phyloP scores from a whole-genome alignment of 2,797 vertebrate species.

The Epinephelus coioides region DNA sequence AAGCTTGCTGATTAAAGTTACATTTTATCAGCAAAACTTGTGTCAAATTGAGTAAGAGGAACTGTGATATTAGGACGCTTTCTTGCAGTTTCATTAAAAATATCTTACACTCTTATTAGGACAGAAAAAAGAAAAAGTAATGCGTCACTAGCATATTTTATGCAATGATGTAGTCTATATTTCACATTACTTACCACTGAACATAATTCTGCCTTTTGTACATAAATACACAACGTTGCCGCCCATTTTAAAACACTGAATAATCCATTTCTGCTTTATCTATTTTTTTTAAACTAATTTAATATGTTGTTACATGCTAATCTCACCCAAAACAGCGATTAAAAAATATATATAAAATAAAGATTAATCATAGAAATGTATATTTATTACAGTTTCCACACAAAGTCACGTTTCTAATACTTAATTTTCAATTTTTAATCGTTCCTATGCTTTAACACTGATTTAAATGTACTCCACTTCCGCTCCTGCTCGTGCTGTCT shows the following conservation, averaged over 20 bases:
- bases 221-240: neutral
- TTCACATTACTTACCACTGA: neutral
- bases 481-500: neutral
- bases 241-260: neutral
- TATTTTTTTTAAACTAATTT: neutral
- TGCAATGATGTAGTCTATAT: neutral
- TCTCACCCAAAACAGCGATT: neutral
- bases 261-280: neutral
- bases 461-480: slow-evolving; percentile 21
- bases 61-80: neutral
- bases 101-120: neutral
- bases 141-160: too few relatives aligned
- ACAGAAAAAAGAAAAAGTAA: neutral
- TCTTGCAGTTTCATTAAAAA: accelerated
- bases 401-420: accelerated
- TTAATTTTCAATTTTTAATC: accelerated
- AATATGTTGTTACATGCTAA: too few relatives aligned
- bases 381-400: neutral
- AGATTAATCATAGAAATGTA: accelerated
- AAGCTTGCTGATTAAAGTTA: neutral
- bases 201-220: neutral
- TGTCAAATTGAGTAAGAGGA: too few relatives aligned
- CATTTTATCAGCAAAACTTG: accelerated
- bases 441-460: slow-evolving; percentile 4
- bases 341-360: neutral